phyloP scores from a whole-genome alignment of 2,888 invertebrate genomes.

The Melinopterus prodromus region DNA sequence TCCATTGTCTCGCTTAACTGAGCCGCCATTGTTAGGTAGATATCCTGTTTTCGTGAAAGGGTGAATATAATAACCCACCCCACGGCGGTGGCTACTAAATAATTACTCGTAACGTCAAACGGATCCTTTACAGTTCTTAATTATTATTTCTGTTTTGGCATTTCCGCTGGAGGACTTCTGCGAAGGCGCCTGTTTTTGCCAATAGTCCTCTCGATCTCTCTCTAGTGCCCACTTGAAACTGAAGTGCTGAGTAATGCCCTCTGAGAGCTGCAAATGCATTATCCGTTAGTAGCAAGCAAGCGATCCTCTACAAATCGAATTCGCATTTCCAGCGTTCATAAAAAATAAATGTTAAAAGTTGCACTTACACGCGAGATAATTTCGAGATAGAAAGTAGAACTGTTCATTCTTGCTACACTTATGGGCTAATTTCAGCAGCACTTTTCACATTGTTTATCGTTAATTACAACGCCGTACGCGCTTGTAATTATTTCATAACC shows the following conservation, averaged over 20 bases:
- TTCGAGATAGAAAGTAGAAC: neutral
- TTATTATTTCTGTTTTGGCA: neutral
- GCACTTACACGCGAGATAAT: neutral
- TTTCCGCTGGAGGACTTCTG: neutral
- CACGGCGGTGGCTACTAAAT: neutral
- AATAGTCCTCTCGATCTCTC: neutral
- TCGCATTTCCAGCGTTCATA: neutral
- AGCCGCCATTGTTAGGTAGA: neutral
- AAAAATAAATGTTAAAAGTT: neutral
- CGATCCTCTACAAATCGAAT: neutral
- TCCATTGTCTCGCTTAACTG: neutral
- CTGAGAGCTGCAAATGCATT: constrained; percentile 4
- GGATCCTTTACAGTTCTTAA: neutral
- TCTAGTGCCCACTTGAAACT: neutral
- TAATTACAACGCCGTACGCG: neutral
- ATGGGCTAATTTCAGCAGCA: neutral
- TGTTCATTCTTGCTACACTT: neutral
- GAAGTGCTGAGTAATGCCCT: constrained; percentile 4
- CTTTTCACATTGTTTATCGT: neutral
- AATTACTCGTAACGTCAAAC: neutral
- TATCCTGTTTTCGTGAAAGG: neutral
- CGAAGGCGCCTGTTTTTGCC: neutral
- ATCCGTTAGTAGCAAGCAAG: neutral
- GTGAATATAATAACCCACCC: neutral
- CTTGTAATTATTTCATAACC: neutral